Conservation (phyloP, 2,113 vertebrate species). For the Hipposideros armiger region DNA sequence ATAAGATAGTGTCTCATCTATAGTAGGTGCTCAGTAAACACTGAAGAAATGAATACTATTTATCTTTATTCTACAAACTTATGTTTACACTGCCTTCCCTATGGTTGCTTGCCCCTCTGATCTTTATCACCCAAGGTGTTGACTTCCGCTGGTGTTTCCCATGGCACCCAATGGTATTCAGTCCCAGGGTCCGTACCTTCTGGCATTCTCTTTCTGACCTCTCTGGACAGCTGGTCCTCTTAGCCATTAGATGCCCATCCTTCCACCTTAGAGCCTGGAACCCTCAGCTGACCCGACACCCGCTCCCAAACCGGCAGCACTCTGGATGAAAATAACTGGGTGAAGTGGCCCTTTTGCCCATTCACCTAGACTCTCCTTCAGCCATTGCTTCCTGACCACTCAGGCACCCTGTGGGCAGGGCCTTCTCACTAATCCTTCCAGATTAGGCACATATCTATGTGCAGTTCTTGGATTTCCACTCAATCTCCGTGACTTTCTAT, state of each 20-base stretch:
- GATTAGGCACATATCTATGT: not conserved
- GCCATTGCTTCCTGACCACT: not conserved
- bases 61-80: not conserved
- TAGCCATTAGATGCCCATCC: not conserved
- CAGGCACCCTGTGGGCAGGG: not conserved
- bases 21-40: not conserved
- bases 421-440: not conserved
- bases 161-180: not conserved
- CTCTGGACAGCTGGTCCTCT: not conserved
- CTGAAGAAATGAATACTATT: not conserved
- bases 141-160: not conserved
- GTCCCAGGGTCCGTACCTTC: not conserved
- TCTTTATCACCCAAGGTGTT: not conserved
- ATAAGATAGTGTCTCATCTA: not conserved
- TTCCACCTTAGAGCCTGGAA: not conserved
- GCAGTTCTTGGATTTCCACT: not conserved
- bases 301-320: not conserved
- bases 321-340: not conserved
- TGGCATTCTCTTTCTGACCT: not conserved
- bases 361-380: not conserved
- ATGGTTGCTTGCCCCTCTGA: fast-evolving
- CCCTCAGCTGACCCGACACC: not conserved
- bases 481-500: not conserved
- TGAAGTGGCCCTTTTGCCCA: not conserved
- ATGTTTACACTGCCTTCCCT: not conserved